A percentile compares a stretch with the other conserved stretches of the same genome.
Evolutionary conservation across 2,888 invertebrate species (phyloP).

Genomic region (Andrena flavipes): DNA sequence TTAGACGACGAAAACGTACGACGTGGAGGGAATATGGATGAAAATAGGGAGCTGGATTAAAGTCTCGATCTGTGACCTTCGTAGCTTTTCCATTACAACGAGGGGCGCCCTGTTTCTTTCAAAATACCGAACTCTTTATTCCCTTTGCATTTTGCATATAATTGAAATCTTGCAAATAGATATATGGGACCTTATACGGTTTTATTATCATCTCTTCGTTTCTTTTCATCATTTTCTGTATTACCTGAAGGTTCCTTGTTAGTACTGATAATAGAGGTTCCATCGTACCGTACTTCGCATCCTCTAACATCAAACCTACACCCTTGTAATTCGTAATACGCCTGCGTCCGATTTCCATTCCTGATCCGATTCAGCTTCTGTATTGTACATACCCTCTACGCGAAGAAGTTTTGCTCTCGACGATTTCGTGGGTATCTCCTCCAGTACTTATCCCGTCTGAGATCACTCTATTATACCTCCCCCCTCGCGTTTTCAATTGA

Average conservation of each 20-base stretch:
- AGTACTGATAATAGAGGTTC: no score
- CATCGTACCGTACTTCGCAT: background rate
- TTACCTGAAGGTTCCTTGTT: no score
- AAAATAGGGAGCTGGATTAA: background rate
- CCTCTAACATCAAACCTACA: no score
- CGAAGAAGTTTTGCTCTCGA: slow-evolving; percentile 5
- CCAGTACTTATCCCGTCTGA: background rate
- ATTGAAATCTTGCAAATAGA: no score
- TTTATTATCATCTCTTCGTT: no score
- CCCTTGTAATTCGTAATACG: background rate
- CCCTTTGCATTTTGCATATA: no score
- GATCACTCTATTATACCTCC: background rate
- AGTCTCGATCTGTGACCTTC: slow-evolving; percentile 24
- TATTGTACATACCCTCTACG: background rate
- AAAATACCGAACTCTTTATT: no score
- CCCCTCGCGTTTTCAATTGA: slow-evolving; percentile 4
- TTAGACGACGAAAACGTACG: slow-evolving; percentile 25
- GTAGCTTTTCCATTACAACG: background rate
- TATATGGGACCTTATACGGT: no score
- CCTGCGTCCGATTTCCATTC: background rate
- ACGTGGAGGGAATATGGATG: background rate
- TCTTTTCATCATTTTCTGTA: no score
- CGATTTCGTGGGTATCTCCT: slow-evolving; percentile 12
- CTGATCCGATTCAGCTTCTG: background rate
- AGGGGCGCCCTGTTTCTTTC: background rate